A percentile compares a stretch with the other conserved stretches of the same genome.
Conservation (phyloP, 53 echinoderm and acorn worm species). For the Paelopatides confundens region DNA sequence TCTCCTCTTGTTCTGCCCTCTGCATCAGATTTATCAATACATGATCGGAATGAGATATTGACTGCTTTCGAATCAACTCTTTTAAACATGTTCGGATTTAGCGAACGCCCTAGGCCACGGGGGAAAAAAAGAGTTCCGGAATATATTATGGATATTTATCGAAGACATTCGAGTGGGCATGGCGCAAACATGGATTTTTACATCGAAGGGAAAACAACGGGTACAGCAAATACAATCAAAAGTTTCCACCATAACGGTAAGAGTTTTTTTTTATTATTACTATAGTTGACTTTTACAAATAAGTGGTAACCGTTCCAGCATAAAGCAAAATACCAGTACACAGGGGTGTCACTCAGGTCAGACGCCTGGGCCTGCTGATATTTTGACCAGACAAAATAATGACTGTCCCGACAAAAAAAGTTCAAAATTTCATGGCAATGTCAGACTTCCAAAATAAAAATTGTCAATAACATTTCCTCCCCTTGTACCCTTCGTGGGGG, state of each 20-base stretch:
- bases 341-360: too few species aligned
- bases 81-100: slow-evolving; percentile 96
- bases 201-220: slow-evolving; percentile 66
- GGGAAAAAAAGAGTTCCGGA: slow-evolving; percentile 82
- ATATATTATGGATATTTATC: slow-evolving; percentile 98
- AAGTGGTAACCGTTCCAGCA: too few species aligned
- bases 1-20: not conserved
- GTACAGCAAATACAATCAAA: slow-evolving; percentile 84
- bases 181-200: slow-evolving; percentile 71
- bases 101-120: slow-evolving; percentile 80
- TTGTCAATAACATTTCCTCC: too few species aligned
- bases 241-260: slow-evolving; percentile 85
- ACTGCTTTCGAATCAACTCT: slow-evolving; percentile 88
- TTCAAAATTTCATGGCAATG: too few species aligned
- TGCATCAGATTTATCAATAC: not conserved
- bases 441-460: too few species aligned
- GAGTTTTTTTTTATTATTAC: too few species aligned
- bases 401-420: too few species aligned
- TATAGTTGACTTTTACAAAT: too few species aligned
- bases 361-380: too few species aligned
- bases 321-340: too few species aligned
- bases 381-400: too few species aligned
- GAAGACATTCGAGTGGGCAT: slow-evolving; percentile 66
- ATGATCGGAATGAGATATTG: slow-evolving; percentile 68
- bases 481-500: too few species aligned